Evolutionary conservation across 2,888 invertebrate genomes (phyloP), one percentile per base, ranked within the genome.

Genomic region (Acronicta aceris): DNA sequence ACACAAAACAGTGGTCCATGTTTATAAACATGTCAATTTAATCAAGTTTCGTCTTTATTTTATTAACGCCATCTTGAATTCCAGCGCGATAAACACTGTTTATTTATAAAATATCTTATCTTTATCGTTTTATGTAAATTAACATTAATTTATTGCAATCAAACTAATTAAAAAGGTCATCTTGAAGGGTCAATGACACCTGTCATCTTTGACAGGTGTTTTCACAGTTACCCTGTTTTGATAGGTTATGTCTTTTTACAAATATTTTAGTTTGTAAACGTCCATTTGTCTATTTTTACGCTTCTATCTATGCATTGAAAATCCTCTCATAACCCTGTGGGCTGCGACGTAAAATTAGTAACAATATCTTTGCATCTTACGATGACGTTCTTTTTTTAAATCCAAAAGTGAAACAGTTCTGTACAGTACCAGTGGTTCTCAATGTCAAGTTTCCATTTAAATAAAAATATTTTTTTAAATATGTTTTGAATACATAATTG

Each of bases 31-130:
- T 16, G 7, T 33, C 21, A 7, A 1, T 27, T 21, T 59, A 60
- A 65, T 57, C 25, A 48, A 73, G 61, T 75, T 75, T 59, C 63
- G 76, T 60, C 70, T 59, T 56, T 55, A 27, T 13, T 51, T 54
- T 57, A 30, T 16, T 47, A 38, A n/a, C 41, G 59, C 60, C 76
- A 76, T 74, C 33, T 64, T 68, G 65, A 59, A 74, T 76, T 54
- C 50, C 38, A 43, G 2, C 50, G 10, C 27, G 64, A 69, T 72
- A 72, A 75, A 57, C 12, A 43, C 60, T 74, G 54, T 68, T 62
- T 57, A 56, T 46, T 51, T 42, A 61, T 49, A 49, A 55, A 61
- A 58, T 7, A 43, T 38, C 10, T 13, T 51, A 74, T 63, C 55
- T 51, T 61, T 57, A 48, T 47, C 17, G 33, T 65, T 45, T 43